Percentiles rank a stretch among this genome's conserved stretches.
These are phyloP conservation scores for Vanessa cardui DNA, from an alignment of 2,888 invertebrate genomes.

Conservation along the genomic window DNA sequence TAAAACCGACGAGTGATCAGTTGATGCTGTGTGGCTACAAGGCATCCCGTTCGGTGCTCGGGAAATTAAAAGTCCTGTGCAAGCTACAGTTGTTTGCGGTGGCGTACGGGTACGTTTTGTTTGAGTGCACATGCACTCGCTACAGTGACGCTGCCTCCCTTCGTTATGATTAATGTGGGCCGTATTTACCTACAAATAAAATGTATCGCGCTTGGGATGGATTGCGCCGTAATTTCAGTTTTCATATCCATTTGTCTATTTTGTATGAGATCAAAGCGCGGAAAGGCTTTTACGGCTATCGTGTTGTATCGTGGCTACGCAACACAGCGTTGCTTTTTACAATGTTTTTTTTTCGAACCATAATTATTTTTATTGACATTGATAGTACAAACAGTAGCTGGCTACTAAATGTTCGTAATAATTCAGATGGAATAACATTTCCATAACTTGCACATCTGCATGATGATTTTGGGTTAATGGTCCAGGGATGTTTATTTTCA, in stretches of 20 bases:
- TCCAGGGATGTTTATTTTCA: neutral
- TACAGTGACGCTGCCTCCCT: constrained; percentile 53
- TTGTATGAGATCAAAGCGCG: constrained; percentile 59
- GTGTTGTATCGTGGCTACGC: too few species aligned
- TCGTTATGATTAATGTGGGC: constrained; percentile 71
- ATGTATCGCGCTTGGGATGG: constrained; percentile 38
- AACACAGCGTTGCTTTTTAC: constrained; percentile 24
- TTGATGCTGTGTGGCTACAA: constrained; percentile 31
- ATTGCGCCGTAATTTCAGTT: constrained; percentile 66
- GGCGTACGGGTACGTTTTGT: constrained; percentile 43
- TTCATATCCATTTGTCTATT: constrained; percentile 66
- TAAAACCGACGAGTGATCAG: constrained; percentile 39
- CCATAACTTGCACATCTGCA: too few species aligned
- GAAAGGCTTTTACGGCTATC: constrained; percentile 47
- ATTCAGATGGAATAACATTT: too few species aligned
- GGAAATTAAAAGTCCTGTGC: constrained; percentile 74
- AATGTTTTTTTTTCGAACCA: constrained; percentile 33
- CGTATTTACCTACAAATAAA: constrained; percentile 54
- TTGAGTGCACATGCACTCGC: constrained; percentile 59
- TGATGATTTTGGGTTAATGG: neutral
- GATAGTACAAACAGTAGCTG: too few species aligned
- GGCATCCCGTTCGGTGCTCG: constrained; percentile 49
- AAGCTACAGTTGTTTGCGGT: constrained; percentile 66
- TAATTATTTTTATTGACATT: constrained; percentile 17
- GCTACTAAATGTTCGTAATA: too few species aligned